A percentile compares a stretch with the other conserved stretches of the same genome.
Evolutionary conservation across 2,888 invertebrate species (phyloP).

Genomic region (Troides helena): DNA sequence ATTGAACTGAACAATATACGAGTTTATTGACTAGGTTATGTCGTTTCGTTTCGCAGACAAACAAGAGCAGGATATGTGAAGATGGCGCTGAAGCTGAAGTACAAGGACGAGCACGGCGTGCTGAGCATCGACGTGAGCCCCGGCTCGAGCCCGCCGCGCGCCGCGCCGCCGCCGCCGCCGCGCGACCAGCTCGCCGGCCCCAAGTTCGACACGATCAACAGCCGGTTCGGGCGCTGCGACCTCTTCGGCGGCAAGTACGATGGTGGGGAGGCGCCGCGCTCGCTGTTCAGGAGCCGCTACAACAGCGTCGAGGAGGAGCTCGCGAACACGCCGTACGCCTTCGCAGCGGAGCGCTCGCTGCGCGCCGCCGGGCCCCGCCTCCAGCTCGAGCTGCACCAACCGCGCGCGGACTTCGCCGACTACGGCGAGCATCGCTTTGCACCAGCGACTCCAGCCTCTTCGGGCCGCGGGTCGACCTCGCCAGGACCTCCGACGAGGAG

Average conservation of each 20-base stretch:
- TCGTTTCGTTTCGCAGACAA: slow-evolving; percentile 8
- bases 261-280: slow-evolving; percentile 52
- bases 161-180: slow-evolving; percentile 33
- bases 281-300: slow-evolving; percentile 73
- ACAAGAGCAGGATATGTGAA: slow-evolving; percentile 16
- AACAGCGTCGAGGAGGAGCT: slow-evolving; percentile 75
- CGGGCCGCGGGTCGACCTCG: slow-evolving; percentile 58
- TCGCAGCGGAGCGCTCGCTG: slow-evolving; percentile 60
- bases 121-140: slow-evolving; percentile 74
- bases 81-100: slow-evolving; percentile 73
- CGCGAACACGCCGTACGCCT: slow-evolving; percentile 77
- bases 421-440: slow-evolving; percentile 51
- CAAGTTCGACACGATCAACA: slow-evolving; percentile 72
- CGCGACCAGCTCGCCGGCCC: slow-evolving; percentile 49
- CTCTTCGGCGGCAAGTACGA: slow-evolving; percentile 70
- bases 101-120: slow-evolving; percentile 73
- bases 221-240: slow-evolving; percentile 69
- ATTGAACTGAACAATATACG: too few relatives aligned
- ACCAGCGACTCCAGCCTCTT: slow-evolving; percentile 53
- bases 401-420: slow-evolving; percentile 65
- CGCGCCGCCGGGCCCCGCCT: slow-evolving; percentile 43
- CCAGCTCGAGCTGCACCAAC: slow-evolving; percentile 53
- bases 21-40: too few relatives aligned
- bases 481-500: slow-evolving; percentile 36
- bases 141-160: slow-evolving; percentile 43